These are phyloP conservation scores for Vollenhovia emeryi DNA, from an alignment of 1,140 invertebrate species.

Conservation along the genomic window DNA sequence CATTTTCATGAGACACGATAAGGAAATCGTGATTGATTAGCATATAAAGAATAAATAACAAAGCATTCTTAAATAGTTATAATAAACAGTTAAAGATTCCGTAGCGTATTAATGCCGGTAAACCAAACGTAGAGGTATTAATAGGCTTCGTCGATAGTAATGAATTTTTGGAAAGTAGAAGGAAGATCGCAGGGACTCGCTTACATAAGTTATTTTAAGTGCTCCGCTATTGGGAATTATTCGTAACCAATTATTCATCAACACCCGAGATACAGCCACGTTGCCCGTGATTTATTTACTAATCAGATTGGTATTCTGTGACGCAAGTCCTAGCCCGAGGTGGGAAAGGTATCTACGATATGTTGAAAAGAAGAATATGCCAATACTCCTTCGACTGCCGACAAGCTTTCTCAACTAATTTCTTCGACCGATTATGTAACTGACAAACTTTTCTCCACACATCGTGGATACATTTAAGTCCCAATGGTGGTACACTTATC, in stretches of 20 bases:
- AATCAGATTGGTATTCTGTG: conserved; percentile 20
- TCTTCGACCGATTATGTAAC: neutral
- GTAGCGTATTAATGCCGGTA: conserved; percentile 9
- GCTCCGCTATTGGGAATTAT: conserved; percentile 47
- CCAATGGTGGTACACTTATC: conserved; percentile 55
- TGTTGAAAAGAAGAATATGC: conserved; percentile 14
- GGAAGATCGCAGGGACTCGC: conserved; percentile 6
- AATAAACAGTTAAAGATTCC: neutral
- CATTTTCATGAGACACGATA: neutral
- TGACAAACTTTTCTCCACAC: neutral
- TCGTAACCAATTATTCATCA: conserved; percentile 23
- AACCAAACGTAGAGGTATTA: conserved; percentile 24
- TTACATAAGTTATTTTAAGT: conserved; percentile 50
- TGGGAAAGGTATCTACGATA: conserved; percentile 1
- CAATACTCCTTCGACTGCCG: neutral
- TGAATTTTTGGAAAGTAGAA: conserved; percentile 45
- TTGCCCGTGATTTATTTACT: conserved; percentile 20
- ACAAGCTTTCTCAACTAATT: conserved; percentile 7
- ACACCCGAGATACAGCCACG: neutral
- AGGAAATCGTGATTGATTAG: conserved; percentile 23
- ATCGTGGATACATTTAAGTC: neutral
- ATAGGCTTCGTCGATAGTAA: conserved; percentile 26
- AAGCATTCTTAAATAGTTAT: conserved; percentile 41
- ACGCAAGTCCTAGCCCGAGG: neutral
- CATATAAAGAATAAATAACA: conserved; percentile 29